Base-by-base conservation (phyloP, 1,140 invertebrate genomes). In the Drosophila sturtevanti region DNA sequence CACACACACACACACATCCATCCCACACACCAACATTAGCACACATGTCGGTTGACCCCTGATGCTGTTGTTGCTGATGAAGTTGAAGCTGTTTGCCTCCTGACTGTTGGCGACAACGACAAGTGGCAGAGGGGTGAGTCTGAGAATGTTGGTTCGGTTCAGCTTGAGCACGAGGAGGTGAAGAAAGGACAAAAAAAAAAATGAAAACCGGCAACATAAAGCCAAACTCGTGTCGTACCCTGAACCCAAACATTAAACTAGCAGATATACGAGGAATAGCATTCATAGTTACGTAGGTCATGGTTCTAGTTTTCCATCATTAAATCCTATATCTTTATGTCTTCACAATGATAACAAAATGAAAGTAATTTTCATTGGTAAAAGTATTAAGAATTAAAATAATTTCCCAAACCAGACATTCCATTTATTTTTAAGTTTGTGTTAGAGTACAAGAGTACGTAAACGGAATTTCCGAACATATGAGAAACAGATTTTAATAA, bases 21-120 rank as follows among this genome's bases (percentile, higher is more conserved):
- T n/a, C 38, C 7, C 41, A 48, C 59, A 59, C 60, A 31, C 27
- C 6, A 31, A 31, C 27, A 31, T 31, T 31, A 31, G 27, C 27
- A 31, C 27, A 66, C 66, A 76, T 74, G 56, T 77, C 69, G 72
- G 75, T 77, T 77, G 71, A 70, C 75, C 71, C 69, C 75, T 68
- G 65, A 41, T 61, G 61, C 61, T 70, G 66, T 18, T 60, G 72
- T 41, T 68, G 65, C 34, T 61, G 61, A 55, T 70, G 66, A 27
- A 64, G 72, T 41, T 75, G 72, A 48, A 48, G 41, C 18, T 48
- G 41, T 18, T 72, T 69, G 63, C 72, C 69, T 64, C 64, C 60
- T 64, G 66, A 58, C 52, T 54, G 63, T 27, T 67, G 60, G 72
- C 64, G 58, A 68, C 44, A 63, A 41, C 44, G 21, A 61, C 56